Base-by-base conservation (phyloP, 1,140 invertebrate genomes). In the Laupala kohalensis region DNA sequence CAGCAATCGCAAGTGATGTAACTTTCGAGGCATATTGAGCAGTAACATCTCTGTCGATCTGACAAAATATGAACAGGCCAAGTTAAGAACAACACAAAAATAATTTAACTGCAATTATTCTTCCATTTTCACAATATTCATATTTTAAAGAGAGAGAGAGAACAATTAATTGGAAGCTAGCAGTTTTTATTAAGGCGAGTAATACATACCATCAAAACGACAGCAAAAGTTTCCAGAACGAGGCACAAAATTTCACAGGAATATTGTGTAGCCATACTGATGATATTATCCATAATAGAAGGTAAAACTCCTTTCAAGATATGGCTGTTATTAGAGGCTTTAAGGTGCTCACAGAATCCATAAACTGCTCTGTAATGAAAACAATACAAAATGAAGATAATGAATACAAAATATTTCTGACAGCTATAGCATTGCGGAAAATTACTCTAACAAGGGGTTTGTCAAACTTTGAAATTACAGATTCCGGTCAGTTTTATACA, bases 11-110 rank as follows among this genome's bases (percentile, higher is more conserved):
- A 37, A 92, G 76, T 2, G 90, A 88, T 65, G 86, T 86, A 5
- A 92, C 83, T 80, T 90, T 90, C 23, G 77, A 81, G 76, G 91
- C 89, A 24, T 86, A 80, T 15, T 84, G 83, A 26, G 85, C 86
- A 5, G 90, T 90, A 76, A 91, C 90, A 29, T 83, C 80, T 65
- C 85, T 81, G 80, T 93, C 89, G 68, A 92, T 80, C 84, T 89
- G 76, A 37, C 76, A 78, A 74, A 23, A 30, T 72, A n/a, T n/a
- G n/a, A n/a, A n/a, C n/a, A n/a, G n/a, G n/a, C n/a, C n/a, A n/a
- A n/a, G n/a, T n/a, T n/a, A n/a, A n/a, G n/a, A n/a, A n/a, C n/a
- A n/a, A n/a, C n/a, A n/a, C n/a, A n/a, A n/a, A n/a, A n/a, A n/a
- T n/a, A n/a, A n/a, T n/a, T n/a, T n/a, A n/a, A n/a, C n/a, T n/a